phyloP scores from a whole-genome alignment of 2,113 vertebrate genomes.

The Echinops telfairi region DNA sequence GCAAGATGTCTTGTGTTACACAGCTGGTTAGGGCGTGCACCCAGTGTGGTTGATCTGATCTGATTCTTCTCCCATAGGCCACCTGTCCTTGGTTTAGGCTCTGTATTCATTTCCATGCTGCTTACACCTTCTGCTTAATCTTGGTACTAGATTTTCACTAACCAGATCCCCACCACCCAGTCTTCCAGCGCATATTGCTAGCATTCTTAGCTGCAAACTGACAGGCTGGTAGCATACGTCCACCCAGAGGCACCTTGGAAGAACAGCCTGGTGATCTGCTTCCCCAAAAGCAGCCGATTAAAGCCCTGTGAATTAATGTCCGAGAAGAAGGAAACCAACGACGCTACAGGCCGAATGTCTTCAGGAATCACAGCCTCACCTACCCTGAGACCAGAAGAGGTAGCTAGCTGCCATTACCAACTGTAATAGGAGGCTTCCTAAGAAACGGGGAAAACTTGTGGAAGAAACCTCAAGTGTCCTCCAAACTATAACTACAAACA shows the following conservation, averaged over 20 bases:
- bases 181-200: not conserved
- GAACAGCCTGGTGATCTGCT: not conserved
- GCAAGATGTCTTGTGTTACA: not conserved
- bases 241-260: not conserved
- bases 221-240: not conserved
- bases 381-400: not conserved
- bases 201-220: not conserved
- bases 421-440: not conserved
- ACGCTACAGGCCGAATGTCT: not conserved
- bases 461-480: not conserved
- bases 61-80: not conserved
- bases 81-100: not conserved
- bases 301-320: not conserved
- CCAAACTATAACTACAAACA: not conserved
- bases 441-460: not conserved
- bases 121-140: not conserved
- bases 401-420: not conserved
- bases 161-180: not conserved
- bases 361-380: not conserved
- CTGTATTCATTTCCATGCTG: not conserved
- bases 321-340: not conserved
- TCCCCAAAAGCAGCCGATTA: not conserved
- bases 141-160: not conserved
- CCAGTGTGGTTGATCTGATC: not conserved
- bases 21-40: not conserved